Percentiles rank a stretch among this genome's conserved stretches.
These are phyloP conservation scores for Tachypleus tridentatus DNA, from an alignment of 1,140 invertebrate species.

Conservation along the genomic window DNA sequence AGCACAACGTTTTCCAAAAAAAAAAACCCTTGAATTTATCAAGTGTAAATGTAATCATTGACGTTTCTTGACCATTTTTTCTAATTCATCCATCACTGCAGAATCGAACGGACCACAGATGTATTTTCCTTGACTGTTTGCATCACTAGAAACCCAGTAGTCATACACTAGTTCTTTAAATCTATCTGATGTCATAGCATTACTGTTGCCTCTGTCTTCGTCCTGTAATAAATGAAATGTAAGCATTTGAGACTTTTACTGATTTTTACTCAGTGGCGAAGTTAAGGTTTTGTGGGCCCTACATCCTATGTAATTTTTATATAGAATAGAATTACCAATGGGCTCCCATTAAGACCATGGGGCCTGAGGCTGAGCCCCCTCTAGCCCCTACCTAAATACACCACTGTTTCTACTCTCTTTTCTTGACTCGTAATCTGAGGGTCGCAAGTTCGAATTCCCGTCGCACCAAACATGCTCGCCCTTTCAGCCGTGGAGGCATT, in stretches of 20 bases:
- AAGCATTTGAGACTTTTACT: no score
- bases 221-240: slow-evolving; percentile 18
- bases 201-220: slow-evolving; percentile 25
- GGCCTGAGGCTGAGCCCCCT: no score
- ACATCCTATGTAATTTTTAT: neutral
- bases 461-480: no score
- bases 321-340: no score
- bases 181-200: slow-evolving; percentile 27
- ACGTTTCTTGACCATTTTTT: slow-evolving; percentile 16
- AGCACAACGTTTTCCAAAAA: neutral
- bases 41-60: neutral
- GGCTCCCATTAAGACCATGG: no score
- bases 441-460: no score
- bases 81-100: slow-evolving; percentile 20
- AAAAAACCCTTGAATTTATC: neutral
- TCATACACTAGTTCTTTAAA: slow-evolving; percentile 28
- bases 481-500: no score
- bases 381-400: no score
- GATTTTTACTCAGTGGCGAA: no score
- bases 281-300: no score
- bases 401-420: no score
- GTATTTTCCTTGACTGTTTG: slow-evolving; percentile 26
- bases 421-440: no score
- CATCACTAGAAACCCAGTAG: slow-evolving; percentile 26
- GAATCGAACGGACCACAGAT: slow-evolving; percentile 30